A percentile compares a stretch with the other conserved stretches of the same genome.
phyloP scores from a whole-genome alignment of 2,888 invertebrate species.

The Carcina quercana region DNA sequence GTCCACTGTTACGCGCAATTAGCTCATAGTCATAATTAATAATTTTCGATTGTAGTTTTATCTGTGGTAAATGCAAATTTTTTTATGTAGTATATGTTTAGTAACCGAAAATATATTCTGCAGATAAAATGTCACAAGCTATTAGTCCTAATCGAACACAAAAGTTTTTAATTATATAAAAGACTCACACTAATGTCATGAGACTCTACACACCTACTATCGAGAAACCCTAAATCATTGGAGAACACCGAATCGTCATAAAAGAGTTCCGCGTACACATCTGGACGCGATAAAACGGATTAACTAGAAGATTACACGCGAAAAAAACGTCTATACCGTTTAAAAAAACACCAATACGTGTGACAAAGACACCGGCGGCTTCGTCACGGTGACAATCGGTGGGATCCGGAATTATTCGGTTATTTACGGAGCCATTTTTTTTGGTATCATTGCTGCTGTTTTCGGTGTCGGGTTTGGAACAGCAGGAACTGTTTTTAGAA shows the following conservation, averaged over 20 bases:
- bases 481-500: slow-evolving; percentile 18
- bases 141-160: no score
- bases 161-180: no score
- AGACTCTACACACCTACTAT: no score
- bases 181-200: no score
- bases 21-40: no score
- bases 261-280: slow-evolving; percentile 47
- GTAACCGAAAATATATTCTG: no score
- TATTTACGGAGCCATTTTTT: slow-evolving; percentile 42
- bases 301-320: slow-evolving; percentile 63
- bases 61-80: no score
- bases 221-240: no score
- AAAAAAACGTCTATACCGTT: slow-evolving; percentile 35
- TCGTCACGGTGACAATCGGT: slow-evolving; percentile 66
- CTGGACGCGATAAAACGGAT: slow-evolving; percentile 72
- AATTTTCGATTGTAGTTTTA: no score
- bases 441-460: slow-evolving; percentile 32
- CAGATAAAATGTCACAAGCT: no score
- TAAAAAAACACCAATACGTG: slow-evolving; percentile 8
- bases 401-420: slow-evolving; percentile 58
- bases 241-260: slow-evolving; percentile 34
- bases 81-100: no score
- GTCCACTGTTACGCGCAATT: no score
- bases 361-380: slow-evolving; percentile 64
- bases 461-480: slow-evolving; percentile 35